Conservation (phyloP, 1,140 invertebrate species). For the Drosophila lacertosa region DNA sequence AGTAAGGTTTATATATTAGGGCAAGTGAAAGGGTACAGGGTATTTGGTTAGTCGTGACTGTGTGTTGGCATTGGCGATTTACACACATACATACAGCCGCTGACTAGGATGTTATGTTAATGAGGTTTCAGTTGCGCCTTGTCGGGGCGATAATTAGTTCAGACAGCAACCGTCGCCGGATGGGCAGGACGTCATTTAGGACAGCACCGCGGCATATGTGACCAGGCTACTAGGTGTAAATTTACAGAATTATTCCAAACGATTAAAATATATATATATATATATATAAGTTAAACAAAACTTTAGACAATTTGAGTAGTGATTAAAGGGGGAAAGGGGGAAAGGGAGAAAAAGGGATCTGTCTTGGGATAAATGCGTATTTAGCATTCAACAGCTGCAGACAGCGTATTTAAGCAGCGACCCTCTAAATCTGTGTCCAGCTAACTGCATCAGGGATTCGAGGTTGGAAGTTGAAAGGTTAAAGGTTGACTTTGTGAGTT, state of each 20-base stretch:
- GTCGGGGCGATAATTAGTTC: constrained; percentile 70
- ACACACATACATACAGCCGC: constrained; percentile 24
- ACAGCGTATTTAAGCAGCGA: constrained; percentile 15
- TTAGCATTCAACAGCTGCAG: background rate
- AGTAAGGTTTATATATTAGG: no score
- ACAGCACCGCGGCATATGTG: constrained; percentile 17
- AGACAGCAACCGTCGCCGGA: constrained; percentile 40
- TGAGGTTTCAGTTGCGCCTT: constrained; percentile 68
- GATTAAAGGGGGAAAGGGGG: background rate
- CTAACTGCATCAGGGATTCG: background rate
- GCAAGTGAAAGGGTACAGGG: no score
- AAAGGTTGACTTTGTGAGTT: constrained; percentile 6
- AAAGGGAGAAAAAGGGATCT: background rate
- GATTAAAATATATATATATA: constrained; percentile 3
- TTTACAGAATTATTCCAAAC: constrained; percentile 35
- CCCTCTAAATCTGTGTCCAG: background rate
- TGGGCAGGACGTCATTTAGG: constrained; percentile 7
- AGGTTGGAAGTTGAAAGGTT: background rate
- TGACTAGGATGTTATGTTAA: constrained; percentile 62
- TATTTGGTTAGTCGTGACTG: constrained; percentile 8
- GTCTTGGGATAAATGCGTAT: no score
- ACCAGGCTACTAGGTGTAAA: constrained; percentile 11
- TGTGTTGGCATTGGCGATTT: constrained; percentile 50
- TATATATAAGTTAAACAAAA: background rate
- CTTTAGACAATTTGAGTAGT: constrained; percentile 2